Evolutionary conservation across 1,140 invertebrate genomes (phyloP).

Genomic region (Araneus ventricosus): DNA sequence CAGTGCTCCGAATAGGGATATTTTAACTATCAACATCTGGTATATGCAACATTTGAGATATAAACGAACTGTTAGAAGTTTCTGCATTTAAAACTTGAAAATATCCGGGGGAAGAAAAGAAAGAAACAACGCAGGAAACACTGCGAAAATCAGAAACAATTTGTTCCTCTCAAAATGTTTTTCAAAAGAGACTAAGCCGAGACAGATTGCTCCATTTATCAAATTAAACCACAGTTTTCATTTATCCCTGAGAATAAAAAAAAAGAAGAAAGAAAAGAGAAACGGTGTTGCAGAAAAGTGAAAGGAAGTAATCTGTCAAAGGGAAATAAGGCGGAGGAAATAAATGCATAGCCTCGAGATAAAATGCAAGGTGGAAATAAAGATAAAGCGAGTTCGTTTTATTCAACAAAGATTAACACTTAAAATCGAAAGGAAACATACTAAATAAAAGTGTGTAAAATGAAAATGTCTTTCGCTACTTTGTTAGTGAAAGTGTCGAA

Average conservation of each 20-base stretch:
- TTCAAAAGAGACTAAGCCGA: not conserved
- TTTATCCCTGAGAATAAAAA: not conserved
- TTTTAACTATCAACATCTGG: too few species aligned
- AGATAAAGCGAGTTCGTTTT: not conserved
- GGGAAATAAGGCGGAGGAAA: slow-evolving; percentile 22
- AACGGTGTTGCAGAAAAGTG: not conserved
- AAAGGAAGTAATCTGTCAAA: not conserved
- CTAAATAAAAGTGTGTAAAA: not conserved
- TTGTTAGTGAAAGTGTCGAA: not conserved
- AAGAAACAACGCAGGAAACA: too few species aligned
- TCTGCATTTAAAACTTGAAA: too few species aligned
- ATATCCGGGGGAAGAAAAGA: too few species aligned
- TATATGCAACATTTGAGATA: too few species aligned
- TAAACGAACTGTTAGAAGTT: too few species aligned
- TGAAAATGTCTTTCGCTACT: not conserved
- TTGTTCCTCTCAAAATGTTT: not conserved
- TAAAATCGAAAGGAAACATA: not conserved
- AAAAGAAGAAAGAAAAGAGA: not conserved
- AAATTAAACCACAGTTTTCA: not conserved
- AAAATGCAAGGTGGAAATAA: slow-evolving; percentile 30
- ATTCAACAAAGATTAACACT: not conserved
- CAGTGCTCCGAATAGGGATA: too few species aligned
- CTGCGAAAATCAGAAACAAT: too few species aligned
- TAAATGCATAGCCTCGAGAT: slow-evolving; percentile 3
- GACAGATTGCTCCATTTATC: not conserved